Evolutionary conservation across 2,888 invertebrate genomes (phyloP), one percentile per base, ranked within the genome.

Genomic region (Orchesellides sinensis): DNA sequence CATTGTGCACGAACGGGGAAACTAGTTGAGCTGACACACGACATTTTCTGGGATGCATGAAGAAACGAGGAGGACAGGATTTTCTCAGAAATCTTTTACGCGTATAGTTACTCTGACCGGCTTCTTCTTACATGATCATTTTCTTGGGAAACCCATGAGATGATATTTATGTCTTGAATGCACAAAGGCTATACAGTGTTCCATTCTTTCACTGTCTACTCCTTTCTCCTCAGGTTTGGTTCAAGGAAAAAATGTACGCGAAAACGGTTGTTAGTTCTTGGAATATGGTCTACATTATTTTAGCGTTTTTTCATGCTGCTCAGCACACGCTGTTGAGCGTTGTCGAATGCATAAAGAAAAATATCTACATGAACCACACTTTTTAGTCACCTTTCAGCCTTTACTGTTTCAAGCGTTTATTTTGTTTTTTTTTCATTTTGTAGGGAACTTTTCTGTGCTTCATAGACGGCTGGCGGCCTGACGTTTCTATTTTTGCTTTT

Each of bases 111-210:
- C 54, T 17, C 27, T 27, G 66, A 47, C 47, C 49, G 49, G 66
- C 27, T 66, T 66, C 32, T 40, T 65, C 29, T 19, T 29, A 19
- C n/a, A 17, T 2, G 69, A 69, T 52, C 52, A 29, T 52, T 69
- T 27, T 21, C 19, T 52, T 19, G 69, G 66, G 47, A 52, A 49
- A 5, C 12, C 17, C 56, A 23, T 19, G 54, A 19, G 32, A 70
- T 23, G 56, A 70, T 70, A 70, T 70, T 70, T 70, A 56, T 70
- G 56, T 45, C 25, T 25, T 35, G 56, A 8, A 56, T 23, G 70
- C 40, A 56, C 40, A 56, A 56, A 23, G 40, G 59, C n/a, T 56
- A 56, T 2, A 35, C 5, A 32, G 23, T 25, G 25, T 10, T 65
- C 8, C 23, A 14, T 65, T 3, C 54, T 54, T 54, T 54, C 23